Evolutionary conservation across 2,888 invertebrate species (phyloP).

Genomic region (Stenoptilia bipunctidactyla): DNA sequence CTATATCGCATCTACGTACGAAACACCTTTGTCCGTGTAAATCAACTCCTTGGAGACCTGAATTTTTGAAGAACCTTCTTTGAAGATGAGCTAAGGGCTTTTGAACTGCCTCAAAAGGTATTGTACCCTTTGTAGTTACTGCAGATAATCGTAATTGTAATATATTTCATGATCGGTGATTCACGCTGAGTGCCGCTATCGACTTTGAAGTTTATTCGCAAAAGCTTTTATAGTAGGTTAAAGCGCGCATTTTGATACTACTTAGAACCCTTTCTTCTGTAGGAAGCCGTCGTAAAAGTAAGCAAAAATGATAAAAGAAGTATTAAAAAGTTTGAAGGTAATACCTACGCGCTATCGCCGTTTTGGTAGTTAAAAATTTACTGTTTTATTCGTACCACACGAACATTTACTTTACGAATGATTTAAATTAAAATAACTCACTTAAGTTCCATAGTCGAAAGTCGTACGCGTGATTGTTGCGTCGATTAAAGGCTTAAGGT

Average conservation of each 20-base stretch:
- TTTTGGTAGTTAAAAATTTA: not conserved
- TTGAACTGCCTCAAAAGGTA: slow-evolving; percentile 12
- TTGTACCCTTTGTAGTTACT: slow-evolving; percentile 42
- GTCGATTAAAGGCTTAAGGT: too few relatives aligned
- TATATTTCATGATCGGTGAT: not conserved
- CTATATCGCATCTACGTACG: slow-evolving; percentile 18
- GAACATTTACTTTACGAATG: too few relatives aligned
- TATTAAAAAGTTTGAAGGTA: too few relatives aligned
- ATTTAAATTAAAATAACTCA: not conserved
- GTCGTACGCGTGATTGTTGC: too few relatives aligned
- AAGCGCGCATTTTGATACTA: too few relatives aligned
- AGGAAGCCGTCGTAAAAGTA: too few relatives aligned
- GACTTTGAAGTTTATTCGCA: not conserved
- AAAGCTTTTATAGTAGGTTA: too few relatives aligned
- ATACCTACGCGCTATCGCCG: too few relatives aligned
- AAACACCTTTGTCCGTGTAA: not conserved
- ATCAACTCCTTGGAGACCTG: slow-evolving; percentile 53
- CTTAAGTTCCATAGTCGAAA: too few relatives aligned
- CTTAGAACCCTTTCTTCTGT: too few relatives aligned
- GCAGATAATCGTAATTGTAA: not conserved
- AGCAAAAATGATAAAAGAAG: too few relatives aligned
- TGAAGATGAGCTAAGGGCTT: slow-evolving; percentile 10
- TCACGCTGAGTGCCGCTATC: not conserved
- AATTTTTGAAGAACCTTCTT: slow-evolving; percentile 52
- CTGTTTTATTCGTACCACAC: too few relatives aligned